Evolutionary conservation across 1,140 invertebrate species (phyloP).

Genomic region (Drosophila albomicans): DNA sequence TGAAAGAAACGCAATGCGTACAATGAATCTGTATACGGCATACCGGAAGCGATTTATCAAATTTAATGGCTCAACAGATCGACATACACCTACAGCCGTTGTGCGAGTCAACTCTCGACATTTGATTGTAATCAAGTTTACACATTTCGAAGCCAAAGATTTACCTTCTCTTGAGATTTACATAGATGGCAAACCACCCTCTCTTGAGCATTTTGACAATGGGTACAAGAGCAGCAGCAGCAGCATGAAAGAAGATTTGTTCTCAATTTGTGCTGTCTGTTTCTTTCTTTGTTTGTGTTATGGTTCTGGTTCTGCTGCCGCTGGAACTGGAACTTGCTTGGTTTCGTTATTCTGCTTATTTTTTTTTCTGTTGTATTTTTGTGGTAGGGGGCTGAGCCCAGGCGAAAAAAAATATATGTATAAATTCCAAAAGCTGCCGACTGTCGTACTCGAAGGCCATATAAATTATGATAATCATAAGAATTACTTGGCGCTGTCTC

Average conservation of each 20-base stretch:
- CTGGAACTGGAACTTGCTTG: constrained; percentile 26
- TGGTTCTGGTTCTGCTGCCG: constrained; percentile 50
- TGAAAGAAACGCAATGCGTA: background rate
- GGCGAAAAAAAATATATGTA: constrained; percentile 19
- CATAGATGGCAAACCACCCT: constrained; percentile 3
- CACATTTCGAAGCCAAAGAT: background rate
- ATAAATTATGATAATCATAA: constrained; percentile 84
- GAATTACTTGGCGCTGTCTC: constrained; percentile 73
- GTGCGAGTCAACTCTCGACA: background rate
- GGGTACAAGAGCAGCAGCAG: constrained; percentile 7
- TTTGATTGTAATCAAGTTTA: background rate
- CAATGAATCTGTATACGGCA: background rate
- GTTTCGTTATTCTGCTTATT: constrained; percentile 14
- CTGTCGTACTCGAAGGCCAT: constrained; percentile 66
- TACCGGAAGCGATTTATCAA: constrained; percentile 3
- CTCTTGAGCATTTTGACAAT: background rate
- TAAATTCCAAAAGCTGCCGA: constrained; percentile 50
- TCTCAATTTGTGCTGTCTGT: constrained; percentile 36
- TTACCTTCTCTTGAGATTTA: background rate
- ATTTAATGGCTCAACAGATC: constrained; percentile 1
- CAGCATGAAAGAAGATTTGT: constrained; percentile 33
- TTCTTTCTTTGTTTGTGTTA: constrained; percentile 44
- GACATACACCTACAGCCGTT: background rate
- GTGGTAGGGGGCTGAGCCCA: constrained; percentile 10
- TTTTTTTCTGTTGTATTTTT: background rate